A percentile compares a stretch with the other conserved stretches of the same genome.
Conservation (phyloP, 2,888 invertebrate genomes). For the Tipula confusa region DNA sequence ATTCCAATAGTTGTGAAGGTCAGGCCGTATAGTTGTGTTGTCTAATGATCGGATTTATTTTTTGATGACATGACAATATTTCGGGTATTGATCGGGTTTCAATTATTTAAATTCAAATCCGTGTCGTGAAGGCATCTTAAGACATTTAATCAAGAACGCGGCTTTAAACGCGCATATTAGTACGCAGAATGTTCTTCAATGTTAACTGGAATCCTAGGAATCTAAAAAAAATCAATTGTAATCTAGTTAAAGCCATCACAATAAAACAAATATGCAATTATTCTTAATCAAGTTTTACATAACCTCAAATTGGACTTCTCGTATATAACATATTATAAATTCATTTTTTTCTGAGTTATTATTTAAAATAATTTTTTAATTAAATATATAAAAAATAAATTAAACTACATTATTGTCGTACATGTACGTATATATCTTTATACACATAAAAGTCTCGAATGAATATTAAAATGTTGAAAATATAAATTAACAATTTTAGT, state of each 20-base stretch:
- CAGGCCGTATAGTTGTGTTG: too few species aligned
- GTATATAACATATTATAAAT: neutral
- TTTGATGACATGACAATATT: too few species aligned
- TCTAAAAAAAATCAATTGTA: neutral
- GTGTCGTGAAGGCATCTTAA: too few species aligned
- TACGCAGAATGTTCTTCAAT: neutral
- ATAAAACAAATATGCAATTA: neutral
- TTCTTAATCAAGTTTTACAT: neutral
- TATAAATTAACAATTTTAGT: neutral
- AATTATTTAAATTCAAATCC: too few species aligned
- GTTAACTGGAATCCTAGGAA: neutral
- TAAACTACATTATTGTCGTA: neutral
- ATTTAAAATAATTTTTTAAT: conserved; percentile 1
- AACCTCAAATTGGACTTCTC: neutral
- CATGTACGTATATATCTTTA: neutral
- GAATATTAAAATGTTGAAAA: neutral
- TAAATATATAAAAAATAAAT: neutral
- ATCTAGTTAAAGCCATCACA: neutral
- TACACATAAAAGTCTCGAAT: neutral
- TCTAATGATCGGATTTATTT: too few species aligned
- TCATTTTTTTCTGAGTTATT: neutral
- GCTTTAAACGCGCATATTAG: too few species aligned
- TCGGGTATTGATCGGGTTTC: too few species aligned
- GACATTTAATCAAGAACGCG: too few species aligned
- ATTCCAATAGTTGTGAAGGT: too few species aligned